Evolutionary conservation across 2,888 invertebrate species (phyloP), one percentile per base, ranked within the genome.

Genomic region (Zeuzera pyrina): DNA sequence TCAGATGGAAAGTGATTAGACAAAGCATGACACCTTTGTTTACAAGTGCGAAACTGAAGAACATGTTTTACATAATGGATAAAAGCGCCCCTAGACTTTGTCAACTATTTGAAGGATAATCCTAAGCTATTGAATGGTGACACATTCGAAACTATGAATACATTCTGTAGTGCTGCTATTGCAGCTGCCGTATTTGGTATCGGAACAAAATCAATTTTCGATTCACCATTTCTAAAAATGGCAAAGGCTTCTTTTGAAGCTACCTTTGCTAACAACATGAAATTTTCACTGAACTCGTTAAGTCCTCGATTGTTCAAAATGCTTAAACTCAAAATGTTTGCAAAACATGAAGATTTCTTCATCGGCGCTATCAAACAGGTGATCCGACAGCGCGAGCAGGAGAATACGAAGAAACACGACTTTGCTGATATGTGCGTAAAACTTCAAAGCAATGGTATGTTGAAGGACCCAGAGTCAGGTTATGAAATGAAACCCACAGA

Each of bases 161-260:
- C 50, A 8, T 69, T 54, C 38, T 59, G 61, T 27, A 46, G 57
- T 28, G 66, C 66, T 1, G 59, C 67, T 3, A 62, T 77, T 3
- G 56, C 57, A 0, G 67, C 65, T 0, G 55, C 71, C 2, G 66
- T 77, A 1, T 79, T 79, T 35, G 81, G 83, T 0, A 57, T 83
- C 3, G 60, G 57, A 5, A 51, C 59, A 1, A 42, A 63, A 25
- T 63, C 63, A 0, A 57, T 59, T 1, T 67, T 68, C 28, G 58
- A 78, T 14, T 78, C 57, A 2, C 70, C 63, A 21, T 78, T 68
- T 30, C 51, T 52, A 14, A 29, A 50, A 16, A 54, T 64, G 40
- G 54, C 46, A 1, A 41, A 36, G 31, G 46, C 53, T 10, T 48
- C 52, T 0, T 19, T 52, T 2, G 29, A 42, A 12, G 45, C 59